Percentiles rank a stretch among this genome's conserved stretches.
Evolutionary conservation across 1,140 invertebrate species (phyloP).

Genomic region (Cyclargus thomasi): DNA sequence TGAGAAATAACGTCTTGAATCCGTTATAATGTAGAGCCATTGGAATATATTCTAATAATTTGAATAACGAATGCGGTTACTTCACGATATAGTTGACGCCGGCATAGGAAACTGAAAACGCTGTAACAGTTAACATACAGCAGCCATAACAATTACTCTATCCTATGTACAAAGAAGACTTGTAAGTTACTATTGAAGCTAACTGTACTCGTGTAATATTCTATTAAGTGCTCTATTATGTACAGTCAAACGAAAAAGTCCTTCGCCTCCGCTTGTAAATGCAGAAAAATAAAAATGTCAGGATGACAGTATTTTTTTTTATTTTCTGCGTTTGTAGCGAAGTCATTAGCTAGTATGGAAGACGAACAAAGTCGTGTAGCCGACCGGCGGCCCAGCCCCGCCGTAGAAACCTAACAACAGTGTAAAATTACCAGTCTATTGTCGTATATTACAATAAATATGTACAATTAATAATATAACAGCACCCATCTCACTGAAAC

Average conservation of each 20-base stretch:
- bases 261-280: not conserved
- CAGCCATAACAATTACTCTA: not conserved
- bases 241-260: not conserved
- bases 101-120: not conserved
- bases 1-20: no score
- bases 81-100: not conserved
- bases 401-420: conserved; percentile 73
- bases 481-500: conserved; percentile 69
- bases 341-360: conserved; percentile 1
- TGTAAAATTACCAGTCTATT: conserved; percentile 73
- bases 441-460: conserved; percentile 71
- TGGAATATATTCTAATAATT: no score
- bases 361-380: conserved; percentile 2
- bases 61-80: not conserved
- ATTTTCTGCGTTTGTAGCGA: not conserved
- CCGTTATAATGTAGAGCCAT: no score
- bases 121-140: not conserved
- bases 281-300: not conserved
- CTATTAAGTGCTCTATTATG: not conserved
- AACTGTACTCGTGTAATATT: not conserved
- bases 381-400: not conserved
- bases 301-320: not conserved
- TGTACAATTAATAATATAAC: conserved; percentile 72
- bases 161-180: not conserved
- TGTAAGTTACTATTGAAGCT: not conserved